A percentile compares a stretch with the other conserved stretches of the same genome.
Conservation (phyloP, 2,888 invertebrate species). For the Polydesmus complanatus region DNA sequence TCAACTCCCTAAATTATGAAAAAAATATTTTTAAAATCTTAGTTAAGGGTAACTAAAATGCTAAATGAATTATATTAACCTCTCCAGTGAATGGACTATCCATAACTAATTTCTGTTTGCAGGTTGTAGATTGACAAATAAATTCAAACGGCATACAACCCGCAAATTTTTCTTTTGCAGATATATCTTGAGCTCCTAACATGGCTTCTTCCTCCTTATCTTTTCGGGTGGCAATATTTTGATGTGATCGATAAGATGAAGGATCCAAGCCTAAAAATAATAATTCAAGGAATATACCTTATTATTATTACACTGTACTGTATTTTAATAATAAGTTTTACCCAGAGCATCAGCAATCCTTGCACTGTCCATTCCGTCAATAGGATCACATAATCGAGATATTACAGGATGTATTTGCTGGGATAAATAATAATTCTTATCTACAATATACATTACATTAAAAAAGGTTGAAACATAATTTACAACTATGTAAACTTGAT, state of each 20-base stretch:
- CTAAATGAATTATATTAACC: conserved; percentile 30
- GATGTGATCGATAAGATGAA: conserved; percentile 31
- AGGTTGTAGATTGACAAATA: conserved; percentile 36
- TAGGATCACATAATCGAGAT: conserved; percentile 83
- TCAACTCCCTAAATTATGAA: conserved; percentile 25
- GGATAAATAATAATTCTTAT: conserved; percentile 78
- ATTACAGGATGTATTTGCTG: conserved; percentile 96
- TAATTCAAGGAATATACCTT: conserved; percentile 31
- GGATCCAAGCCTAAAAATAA: conserved; percentile 36
- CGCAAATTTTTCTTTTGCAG: conserved; percentile 39
- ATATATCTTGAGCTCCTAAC: conserved; percentile 24
- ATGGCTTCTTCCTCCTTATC: conserved; percentile 30
- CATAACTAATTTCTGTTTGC: conserved; percentile 36
- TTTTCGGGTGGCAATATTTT: conserved; percentile 22
- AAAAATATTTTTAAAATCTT: conserved; percentile 1
- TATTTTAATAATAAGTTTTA: conserved; percentile 26
- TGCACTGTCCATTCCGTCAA: conserved; percentile 82
- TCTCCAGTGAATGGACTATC: conserved; percentile 32
- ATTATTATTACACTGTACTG: conserved; percentile 30
- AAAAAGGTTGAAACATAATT: neutral
- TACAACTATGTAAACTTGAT: conserved; percentile 11
- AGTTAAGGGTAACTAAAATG: conserved; percentile 19
- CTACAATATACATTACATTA: conserved; percentile 34
- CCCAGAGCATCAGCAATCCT: conserved; percentile 82
- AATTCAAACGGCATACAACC: conserved; percentile 48